Evolutionary conservation across 2,113 vertebrate species (phyloP), one percentile per base, ranked within the genome.

Genomic region (Cynocephalus volans): DNA sequence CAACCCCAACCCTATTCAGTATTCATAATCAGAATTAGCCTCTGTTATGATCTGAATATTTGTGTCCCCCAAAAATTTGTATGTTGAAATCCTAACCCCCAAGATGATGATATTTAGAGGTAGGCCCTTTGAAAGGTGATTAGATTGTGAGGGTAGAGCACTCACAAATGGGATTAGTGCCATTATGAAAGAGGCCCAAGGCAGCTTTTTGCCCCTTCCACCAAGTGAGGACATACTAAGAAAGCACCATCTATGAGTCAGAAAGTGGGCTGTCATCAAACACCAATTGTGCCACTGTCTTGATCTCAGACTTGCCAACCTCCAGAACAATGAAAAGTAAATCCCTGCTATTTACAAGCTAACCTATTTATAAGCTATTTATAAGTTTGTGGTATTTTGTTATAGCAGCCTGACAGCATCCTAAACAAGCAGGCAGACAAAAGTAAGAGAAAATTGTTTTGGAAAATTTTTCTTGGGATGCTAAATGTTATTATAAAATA

Each of bases 401-500:
- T 36, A 48, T 17, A 75, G 23, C 17, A 50, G 5, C 1, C 60
- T 14, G 19, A 75, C 2, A 85, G 0, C 6, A 93, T 50, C 3
- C 36, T 90, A 23, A 70, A 31, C 10, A 75, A 91, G 4, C 2
- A 64, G 17, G 11, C 58, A 87, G 23, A 23, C 0, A 80, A 62
- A 92, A 18, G 48, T 62, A 81, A 93, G 36, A 67, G 4, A n/a
- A 69, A 26, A 52, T 8, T 6, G 0, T 76, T 82, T 8, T 50
- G 15, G 33, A 88, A 54, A 41, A 56, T 15, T 52, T n/a, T 82
- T 50, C 41, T n/a, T 17, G 14, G 41, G 9, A 64, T 36, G 10
- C 15, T 76, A 81, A 96, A 41, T 48, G 7, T 1, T 56, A 24
- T 82, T 85, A 76, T 65, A 67, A 87, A 96, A 90, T 31, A 84